A percentile compares a stretch with the other conserved stretches of the same genome.
These are phyloP conservation scores for Epiblema foenella DNA, from an alignment of 2,888 invertebrate genomes.

Conservation along the genomic window DNA sequence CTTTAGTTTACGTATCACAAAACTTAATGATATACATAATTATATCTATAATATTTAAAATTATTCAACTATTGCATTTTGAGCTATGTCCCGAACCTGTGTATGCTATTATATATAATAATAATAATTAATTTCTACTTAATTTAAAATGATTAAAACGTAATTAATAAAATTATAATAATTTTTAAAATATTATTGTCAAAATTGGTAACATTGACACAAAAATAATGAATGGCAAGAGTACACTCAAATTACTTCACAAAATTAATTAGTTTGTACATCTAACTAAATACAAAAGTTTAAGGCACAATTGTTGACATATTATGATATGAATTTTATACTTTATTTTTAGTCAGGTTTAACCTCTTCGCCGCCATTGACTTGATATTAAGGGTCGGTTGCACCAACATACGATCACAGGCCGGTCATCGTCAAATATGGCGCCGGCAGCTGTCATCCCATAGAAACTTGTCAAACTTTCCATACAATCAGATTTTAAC, in stretches of 20 bases:
- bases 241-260: background rate
- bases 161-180: background rate
- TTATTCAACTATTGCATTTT: slow-evolving; percentile 22
- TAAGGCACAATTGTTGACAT: background rate
- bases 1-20: slow-evolving; percentile 35
- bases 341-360: no score
- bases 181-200: background rate
- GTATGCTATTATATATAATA: background rate
- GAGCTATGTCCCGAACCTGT: slow-evolving; percentile 8
- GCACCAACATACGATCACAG: no score
- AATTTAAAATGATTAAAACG: background rate
- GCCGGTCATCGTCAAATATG: no score
- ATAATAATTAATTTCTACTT: background rate
- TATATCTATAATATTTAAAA: background rate
- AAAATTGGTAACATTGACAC: slow-evolving; percentile 20
- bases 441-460: no score
- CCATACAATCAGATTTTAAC: no score
- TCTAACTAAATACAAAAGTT: background rate
- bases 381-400: no score
- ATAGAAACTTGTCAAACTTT: no score
- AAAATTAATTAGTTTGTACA: background rate
- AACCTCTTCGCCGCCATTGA: no score
- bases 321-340: no score
- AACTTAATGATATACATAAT: slow-evolving; percentile 2
- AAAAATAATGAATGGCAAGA: slow-evolving; percentile 10